Base-by-base conservation (phyloP, 30 jellyfish, hydroid and myxozoan species). In the Aurelia aurita complex sp. Pacific region DNA sequence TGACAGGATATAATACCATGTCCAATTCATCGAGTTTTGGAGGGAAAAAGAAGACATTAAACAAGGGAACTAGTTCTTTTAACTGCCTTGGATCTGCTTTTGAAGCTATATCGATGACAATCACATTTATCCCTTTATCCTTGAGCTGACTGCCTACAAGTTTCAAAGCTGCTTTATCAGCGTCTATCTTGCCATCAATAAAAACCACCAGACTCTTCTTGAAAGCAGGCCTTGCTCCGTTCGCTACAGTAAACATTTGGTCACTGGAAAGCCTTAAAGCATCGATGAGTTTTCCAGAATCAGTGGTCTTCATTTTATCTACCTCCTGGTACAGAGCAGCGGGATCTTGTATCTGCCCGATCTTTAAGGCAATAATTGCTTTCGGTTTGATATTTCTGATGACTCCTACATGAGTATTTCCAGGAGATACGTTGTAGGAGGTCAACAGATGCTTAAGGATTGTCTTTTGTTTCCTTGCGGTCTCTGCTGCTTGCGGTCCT, bases 1-100 rank as follows among this genome's bases (percentile, higher is more conserved):
- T 82, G 38, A 84, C 82, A 4, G 97, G 95, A 42, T 77, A 75
- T 55, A 90, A 52, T 5, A 86, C 64, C 66, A 82, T 86, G 46
- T 77, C 95, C 12, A 90, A 57, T 40, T 74, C 88, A 77, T 84
- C 90, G 19, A 90, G 65, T 10, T 40, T 69, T 29, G 91, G 94
- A 33, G 97, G 97, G 91, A 90, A 90, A 87, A 83, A 90, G 81
- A 76, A 83, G 61, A 83, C 91, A 64, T 90, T 87, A 43, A 76
- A 61, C 38, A 52, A 64, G 18, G 88, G 89, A 17, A 77, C 55
- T 1, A 64, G 40, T 16, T 62, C 83, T 32, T 50, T 10, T 33
- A 52, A 23, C 18, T 5, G 46, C 33, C 42, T 18, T 6, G 70
- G 61, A 68, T 75, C 94, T 3, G 43, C 63, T 16, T 80, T 70